These are phyloP conservation scores for Trematomus bernacchii DNA, from an alignment of 2,797 vertebrate genomes.

Conservation along the genomic window DNA sequence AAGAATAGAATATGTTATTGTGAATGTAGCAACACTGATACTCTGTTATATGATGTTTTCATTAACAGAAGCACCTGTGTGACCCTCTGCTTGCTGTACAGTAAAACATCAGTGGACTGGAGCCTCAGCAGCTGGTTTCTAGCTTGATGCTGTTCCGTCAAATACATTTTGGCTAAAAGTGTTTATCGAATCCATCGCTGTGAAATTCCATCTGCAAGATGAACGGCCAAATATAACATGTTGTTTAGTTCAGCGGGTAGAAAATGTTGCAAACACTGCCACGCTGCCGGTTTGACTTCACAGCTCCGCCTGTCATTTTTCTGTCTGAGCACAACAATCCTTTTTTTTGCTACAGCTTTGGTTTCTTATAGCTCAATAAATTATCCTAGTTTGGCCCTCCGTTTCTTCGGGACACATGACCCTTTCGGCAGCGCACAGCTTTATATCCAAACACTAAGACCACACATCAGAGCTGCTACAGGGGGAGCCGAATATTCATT, in stretches of 20 bases:
- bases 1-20: too few relatives aligned
- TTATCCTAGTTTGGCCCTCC: conserved; percentile 23
- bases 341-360: conserved; percentile 9
- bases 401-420: conserved; percentile 16
- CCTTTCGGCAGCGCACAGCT: conserved; percentile 17
- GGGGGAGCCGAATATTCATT: background rate
- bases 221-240: conserved; percentile 57
- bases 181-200: conserved; percentile 67
- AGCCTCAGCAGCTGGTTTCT: conserved; percentile 60
- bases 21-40: background rate
- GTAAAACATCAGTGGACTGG: background rate
- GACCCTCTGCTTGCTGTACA: conserved; percentile 11
- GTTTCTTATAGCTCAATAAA: conserved; percentile 30
- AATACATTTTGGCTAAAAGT: conserved; percentile 42
- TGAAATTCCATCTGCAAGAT: conserved; percentile 62
- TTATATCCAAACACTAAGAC: conserved; percentile 22
- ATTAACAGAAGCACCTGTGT: conserved; percentile 4
- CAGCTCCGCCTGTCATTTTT: conserved; percentile 40
- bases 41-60: too few relatives aligned
- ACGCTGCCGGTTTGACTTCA: conserved; percentile 20
- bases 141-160: conserved; percentile 56
- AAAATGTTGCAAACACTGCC: conserved; percentile 54
- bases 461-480: conserved; percentile 34
- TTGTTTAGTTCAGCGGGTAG: conserved; percentile 59
- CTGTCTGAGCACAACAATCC: conserved; percentile 22